phyloP scores from a whole-genome alignment of 2,888 invertebrate genomes.

The Drosophila phalerata region DNA sequence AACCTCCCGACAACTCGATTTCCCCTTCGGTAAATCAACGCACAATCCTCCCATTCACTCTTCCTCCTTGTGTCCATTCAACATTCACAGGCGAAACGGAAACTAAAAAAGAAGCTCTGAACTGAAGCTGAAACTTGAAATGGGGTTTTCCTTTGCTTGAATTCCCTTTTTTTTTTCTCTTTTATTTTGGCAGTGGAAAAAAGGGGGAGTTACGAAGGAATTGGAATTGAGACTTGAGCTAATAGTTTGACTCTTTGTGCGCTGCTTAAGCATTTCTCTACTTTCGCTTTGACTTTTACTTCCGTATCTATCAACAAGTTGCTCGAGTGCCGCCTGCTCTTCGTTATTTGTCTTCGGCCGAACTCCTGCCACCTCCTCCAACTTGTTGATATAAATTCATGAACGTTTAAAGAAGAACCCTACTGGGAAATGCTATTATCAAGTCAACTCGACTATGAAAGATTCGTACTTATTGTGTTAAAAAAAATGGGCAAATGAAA shows the following conservation, averaged over 20 bases:
- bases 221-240: conserved; percentile 38
- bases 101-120: conserved; percentile 36
- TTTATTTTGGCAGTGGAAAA: conserved; percentile 3
- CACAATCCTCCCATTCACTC: not conserved
- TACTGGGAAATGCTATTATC: conserved; percentile 25
- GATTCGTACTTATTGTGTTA: not conserved
- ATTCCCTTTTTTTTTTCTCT: not conserved
- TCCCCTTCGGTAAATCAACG: conserved; percentile 3
- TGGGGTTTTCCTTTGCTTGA: conserved; percentile 4
- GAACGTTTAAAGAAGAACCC: conserved; percentile 40
- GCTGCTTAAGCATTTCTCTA: conserved; percentile 53
- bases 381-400: conserved; percentile 78
- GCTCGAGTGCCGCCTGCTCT: conserved; percentile 58
- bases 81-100: conserved; percentile 30
- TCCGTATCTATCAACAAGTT: conserved; percentile 81
- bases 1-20: conserved; percentile 36
- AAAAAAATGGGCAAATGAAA: too few relatives aligned
- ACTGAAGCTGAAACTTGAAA: conserved; percentile 15
- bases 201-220: not conserved
- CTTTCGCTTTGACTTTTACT: conserved; percentile 67
- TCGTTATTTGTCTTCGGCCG: conserved; percentile 58
- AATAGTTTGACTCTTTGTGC: conserved; percentile 68
- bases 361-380: conserved; percentile 7
- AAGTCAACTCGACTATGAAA: not conserved
- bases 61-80: conserved; percentile 12